phyloP scores from a whole-genome alignment of 1,140 invertebrate species.

The Bombyx mandarina region DNA sequence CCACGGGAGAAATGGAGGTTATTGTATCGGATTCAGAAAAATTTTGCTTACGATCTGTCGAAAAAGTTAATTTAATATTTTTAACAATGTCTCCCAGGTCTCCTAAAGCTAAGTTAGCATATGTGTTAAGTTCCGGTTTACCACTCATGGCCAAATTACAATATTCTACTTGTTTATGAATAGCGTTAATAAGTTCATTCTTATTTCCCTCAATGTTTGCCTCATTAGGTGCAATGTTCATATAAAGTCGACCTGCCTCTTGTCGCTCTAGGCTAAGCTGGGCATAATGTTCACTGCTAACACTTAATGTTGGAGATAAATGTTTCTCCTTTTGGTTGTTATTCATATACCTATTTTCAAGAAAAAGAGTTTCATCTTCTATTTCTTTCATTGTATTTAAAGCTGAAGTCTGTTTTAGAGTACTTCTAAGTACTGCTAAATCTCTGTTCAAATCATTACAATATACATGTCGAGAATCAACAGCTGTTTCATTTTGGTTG shows the following conservation, averaged over 20 bases:
- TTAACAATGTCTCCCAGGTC: constrained; percentile 68
- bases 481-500: constrained; percentile 47
- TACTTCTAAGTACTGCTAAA: constrained; percentile 53
- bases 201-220: constrained; percentile 30
- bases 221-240: constrained; percentile 74
- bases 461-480: constrained; percentile 44
- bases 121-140: constrained; percentile 57
- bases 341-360: constrained; percentile 45
- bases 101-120: constrained; percentile 77
- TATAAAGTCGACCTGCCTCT: constrained; percentile 72
- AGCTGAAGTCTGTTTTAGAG: constrained; percentile 59
- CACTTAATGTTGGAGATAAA: constrained; percentile 62
- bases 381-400: constrained; percentile 56
- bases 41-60: constrained; percentile 32
- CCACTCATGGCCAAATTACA: constrained; percentile 40
- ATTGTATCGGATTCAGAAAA: constrained; percentile 64
- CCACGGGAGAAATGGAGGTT: constrained; percentile 59
- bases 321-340: constrained; percentile 36
- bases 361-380: constrained; percentile 51
- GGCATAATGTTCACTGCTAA: constrained; percentile 67
- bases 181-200: constrained; percentile 35
- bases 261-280: constrained; percentile 66
- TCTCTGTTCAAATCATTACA: constrained; percentile 60
- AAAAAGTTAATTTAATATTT: constrained; percentile 32
- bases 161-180: constrained; percentile 58